Base-by-base conservation (phyloP, 2,888 invertebrate genomes). In the Zhuqinia jingwanae region DNA sequence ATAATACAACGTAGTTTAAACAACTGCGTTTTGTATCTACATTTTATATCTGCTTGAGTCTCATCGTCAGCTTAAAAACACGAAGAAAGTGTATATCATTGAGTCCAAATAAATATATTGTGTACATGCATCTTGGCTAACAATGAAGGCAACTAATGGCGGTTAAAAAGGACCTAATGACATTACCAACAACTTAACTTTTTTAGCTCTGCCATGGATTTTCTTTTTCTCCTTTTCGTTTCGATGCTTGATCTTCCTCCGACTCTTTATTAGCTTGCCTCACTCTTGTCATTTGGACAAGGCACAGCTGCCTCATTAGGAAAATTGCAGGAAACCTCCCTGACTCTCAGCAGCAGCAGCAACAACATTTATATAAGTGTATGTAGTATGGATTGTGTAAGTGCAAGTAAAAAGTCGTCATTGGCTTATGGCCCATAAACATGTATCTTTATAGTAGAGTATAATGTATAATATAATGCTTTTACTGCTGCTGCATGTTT, bases 291-390 rank as follows among this genome's bases (percentile, higher is more conserved):
- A 78, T 45, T 85, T 68, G 84, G 84, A 85, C 84, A 70, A 85
- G 84, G 30, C 77, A 78, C 84, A 85, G 84, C 84, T 85, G 84
- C 84, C 84, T 85, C 84, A 85, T 85, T 85, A 85, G 84, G 84
- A 78, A 85, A 85, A 85, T 85, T 85, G 84, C 84, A 85, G 84
- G 84, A 85, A 85, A 78, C 84, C 84, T 78, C 84, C 84, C 84
- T 68, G 84, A 83, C 78, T 56, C 78, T 85, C 78, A 78, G 63
- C 30, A 78, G 82, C 58, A 36, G 75, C 47, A 17, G n/a, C n/a
- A n/a, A n/a, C n/a, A n/a, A n/a, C n/a, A n/a, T n/a, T n/a, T n/a
- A n/a, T n/a, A n/a, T n/a, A n/a, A n/a, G n/a, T 45, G 25, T 70
- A 20, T 45, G n/a, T n/a, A n/a, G 13, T 45, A 45, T 27, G 25